Evolutionary conservation across 2,888 invertebrate species (phyloP).

Genomic region (Seladonia tumulorum): DNA sequence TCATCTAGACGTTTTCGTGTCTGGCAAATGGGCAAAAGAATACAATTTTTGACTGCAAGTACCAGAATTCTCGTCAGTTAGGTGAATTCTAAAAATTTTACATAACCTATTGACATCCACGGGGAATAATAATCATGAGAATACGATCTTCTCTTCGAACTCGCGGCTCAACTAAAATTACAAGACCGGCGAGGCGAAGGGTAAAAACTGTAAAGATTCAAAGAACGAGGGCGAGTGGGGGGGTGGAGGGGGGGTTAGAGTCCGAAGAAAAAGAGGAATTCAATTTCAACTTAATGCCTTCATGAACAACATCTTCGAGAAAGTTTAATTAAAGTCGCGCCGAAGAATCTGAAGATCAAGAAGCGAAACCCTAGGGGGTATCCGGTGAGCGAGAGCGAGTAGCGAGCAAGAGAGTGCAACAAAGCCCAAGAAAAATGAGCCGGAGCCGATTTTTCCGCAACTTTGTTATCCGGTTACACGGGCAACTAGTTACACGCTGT

Average conservation of each 20-base stretch:
- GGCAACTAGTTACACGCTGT: slow-evolving; percentile 11
- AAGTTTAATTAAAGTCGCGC: slow-evolving; percentile 51
- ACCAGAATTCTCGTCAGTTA: too few species aligned
- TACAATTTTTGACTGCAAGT: too few species aligned
- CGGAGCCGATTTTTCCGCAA: background rate
- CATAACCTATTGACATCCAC: too few species aligned
- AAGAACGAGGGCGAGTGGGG: background rate
- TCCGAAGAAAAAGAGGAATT: slow-evolving; percentile 52
- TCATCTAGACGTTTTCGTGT: too few species aligned
- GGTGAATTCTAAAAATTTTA: too few species aligned
- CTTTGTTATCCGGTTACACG: slow-evolving; percentile 12
- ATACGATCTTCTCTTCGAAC: background rate
- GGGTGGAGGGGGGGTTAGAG: background rate
- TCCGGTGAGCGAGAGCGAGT: slow-evolving; percentile 2
- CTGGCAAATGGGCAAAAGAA: too few species aligned
- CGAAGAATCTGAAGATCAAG: slow-evolving; percentile 32
- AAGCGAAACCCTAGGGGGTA: slow-evolving; percentile 32
- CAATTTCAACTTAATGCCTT: slow-evolving; percentile 50
- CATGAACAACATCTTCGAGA: slow-evolving; percentile 34
- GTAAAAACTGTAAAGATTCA: slow-evolving; percentile 21
- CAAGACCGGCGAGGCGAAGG: background rate
- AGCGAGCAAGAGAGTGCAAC: background rate
- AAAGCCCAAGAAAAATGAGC: slow-evolving; percentile 2
- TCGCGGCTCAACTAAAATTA: slow-evolving; percentile 37
- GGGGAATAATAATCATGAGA: background rate